phyloP scores from a whole-genome alignment of 1,140 invertebrate species.

The Sarcophaga bullata region DNA sequence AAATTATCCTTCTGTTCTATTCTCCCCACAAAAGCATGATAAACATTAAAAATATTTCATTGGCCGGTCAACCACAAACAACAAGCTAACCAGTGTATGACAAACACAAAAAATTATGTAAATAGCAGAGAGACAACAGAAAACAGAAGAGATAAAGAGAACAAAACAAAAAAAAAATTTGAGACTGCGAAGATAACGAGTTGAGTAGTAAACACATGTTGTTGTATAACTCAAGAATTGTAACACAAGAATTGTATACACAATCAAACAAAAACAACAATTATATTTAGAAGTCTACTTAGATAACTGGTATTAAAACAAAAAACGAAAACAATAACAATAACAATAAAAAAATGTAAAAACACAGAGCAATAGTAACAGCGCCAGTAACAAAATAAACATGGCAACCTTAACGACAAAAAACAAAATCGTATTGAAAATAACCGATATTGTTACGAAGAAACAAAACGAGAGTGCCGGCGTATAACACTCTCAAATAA shows the following conservation, averaged over 20 bases:
- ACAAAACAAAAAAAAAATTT: neutral
- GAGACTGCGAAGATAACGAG: neutral
- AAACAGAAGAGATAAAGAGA: too few relatives aligned
- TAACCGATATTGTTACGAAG: too few relatives aligned
- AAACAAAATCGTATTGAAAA: too few relatives aligned
- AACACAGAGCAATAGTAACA: too few relatives aligned
- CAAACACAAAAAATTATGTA: neutral
- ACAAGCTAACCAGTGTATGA: neutral
- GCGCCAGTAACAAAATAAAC: too few relatives aligned
- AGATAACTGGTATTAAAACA: conserved; percentile 1
- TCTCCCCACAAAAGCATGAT: neutral
- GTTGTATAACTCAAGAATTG: too few relatives aligned
- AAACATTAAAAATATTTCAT: neutral
- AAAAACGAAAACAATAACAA: neutral
- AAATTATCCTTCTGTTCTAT: neutral
- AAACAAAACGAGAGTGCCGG: too few relatives aligned
- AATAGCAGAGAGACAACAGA: neutral
- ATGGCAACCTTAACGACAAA: too few relatives aligned
- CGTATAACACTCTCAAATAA: too few relatives aligned
- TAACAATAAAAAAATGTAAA: neutral
- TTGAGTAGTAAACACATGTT: conserved; percentile 3
- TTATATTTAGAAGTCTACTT: neutral
- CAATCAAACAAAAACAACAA: neutral
- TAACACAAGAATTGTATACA: neutral
- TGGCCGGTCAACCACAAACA: neutral